phyloP scores from a whole-genome alignment of 2,797 vertebrate species.

The Enteromius argenteus region DNA sequence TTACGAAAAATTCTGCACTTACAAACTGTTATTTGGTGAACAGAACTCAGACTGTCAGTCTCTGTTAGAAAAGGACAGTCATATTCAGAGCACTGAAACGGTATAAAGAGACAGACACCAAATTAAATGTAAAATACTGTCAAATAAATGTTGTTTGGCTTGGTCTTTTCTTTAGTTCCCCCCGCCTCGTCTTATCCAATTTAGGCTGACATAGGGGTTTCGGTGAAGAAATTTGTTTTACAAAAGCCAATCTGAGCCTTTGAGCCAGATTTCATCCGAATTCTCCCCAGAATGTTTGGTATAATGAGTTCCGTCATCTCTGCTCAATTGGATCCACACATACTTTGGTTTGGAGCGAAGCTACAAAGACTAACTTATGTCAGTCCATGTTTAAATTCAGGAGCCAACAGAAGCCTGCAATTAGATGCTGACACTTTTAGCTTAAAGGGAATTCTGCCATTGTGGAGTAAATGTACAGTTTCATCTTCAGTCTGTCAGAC shows the following conservation, averaged over 20 bases:
- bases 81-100: neutral
- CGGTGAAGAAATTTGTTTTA: neutral
- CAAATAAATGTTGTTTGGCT: neutral
- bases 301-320: slow-evolving; percentile 9
- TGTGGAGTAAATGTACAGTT: neutral
- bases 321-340: neutral
- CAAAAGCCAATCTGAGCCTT: neutral
- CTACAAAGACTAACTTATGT: neutral
- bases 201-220: neutral
- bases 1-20: neutral
- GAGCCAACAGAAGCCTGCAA: slow-evolving; percentile 4
- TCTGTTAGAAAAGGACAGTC: neutral
- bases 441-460: neutral
- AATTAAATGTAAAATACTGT: slow-evolving; percentile 7
- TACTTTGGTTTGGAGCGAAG: neutral
- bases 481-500: neutral
- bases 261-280: slow-evolving; percentile 2
- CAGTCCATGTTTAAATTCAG: slow-evolving; percentile 1
- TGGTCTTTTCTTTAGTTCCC: neutral
- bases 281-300: neutral
- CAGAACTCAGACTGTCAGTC: neutral
- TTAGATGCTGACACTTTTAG: slow-evolving; percentile 2
- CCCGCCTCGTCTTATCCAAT: neutral
- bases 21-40: neutral
- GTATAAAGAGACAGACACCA: neutral